Evolutionary conservation across 1,140 invertebrate species (phyloP).

Genomic region (Nylanderia fulva): DNA sequence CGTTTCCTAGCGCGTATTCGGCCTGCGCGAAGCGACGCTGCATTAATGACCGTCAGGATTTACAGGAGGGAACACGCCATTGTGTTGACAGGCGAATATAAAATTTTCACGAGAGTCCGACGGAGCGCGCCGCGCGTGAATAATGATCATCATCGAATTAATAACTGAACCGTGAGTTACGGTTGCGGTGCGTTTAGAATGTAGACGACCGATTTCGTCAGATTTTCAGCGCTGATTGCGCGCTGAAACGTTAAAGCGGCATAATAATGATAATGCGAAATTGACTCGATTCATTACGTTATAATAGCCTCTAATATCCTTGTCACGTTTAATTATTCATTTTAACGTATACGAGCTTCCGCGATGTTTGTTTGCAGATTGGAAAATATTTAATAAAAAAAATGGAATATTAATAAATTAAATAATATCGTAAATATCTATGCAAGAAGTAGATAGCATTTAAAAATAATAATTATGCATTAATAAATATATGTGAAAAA

Average conservation of each 20-base stretch:
- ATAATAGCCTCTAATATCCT: slow-evolving; percentile 39
- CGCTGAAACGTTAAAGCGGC: not conserved
- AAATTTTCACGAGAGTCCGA: slow-evolving; percentile 72
- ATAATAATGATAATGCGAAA: not conserved
- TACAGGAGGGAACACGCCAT: slow-evolving; percentile 62
- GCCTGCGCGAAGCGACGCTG: slow-evolving; percentile 52
- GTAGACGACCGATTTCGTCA: slow-evolving; percentile 51
- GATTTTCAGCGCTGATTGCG: slow-evolving; percentile 28
- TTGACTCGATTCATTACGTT: slow-evolving; percentile 53
- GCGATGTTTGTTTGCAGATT: not conserved
- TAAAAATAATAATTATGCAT: too few relatives aligned
- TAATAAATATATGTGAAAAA: not conserved
- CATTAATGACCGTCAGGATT: slow-evolving; percentile 74
- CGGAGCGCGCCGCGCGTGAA: slow-evolving; percentile 55
- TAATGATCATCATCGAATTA: slow-evolving; percentile 67
- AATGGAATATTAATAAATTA: too few relatives aligned
- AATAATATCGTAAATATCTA: too few relatives aligned
- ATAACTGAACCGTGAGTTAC: slow-evolving; percentile 72
- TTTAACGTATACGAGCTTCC: not conserved
- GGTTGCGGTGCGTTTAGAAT: slow-evolving; percentile 66
- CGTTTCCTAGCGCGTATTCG: slow-evolving; percentile 48
- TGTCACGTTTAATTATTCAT: slow-evolving; percentile 40
- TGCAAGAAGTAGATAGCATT: too few relatives aligned
- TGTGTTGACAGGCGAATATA: slow-evolving; percentile 76
- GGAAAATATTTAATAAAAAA: not conserved